Percentiles rank a stretch among this genome's conserved stretches.
phyloP scores from a whole-genome alignment of 2,888 invertebrate genomes.

The Cephonodes hylas region DNA sequence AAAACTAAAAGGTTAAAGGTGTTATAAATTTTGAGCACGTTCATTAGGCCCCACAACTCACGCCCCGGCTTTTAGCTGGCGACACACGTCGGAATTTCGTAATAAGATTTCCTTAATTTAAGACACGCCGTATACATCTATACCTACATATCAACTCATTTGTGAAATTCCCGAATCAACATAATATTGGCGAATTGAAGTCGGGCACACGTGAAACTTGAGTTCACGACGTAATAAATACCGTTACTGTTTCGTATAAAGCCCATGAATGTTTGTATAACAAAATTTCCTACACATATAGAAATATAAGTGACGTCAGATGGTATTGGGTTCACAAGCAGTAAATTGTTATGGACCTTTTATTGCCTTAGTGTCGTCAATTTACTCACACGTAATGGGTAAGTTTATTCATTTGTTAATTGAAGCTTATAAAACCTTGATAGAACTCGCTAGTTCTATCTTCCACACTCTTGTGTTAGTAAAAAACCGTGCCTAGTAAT shows the following conservation, averaged over 20 bases:
- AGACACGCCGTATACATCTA: slow-evolving; percentile 45
- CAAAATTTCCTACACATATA: neutral
- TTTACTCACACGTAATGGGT: too few species aligned
- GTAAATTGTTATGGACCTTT: too few species aligned
- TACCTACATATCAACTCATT: slow-evolving; percentile 23
- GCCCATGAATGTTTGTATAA: neutral
- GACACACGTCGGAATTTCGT: slow-evolving; percentile 78
- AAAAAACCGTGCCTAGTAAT: too few species aligned
- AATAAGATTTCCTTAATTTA: slow-evolving; percentile 79
- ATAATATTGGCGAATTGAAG: slow-evolving; percentile 27
- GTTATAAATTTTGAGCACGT: slow-evolving; percentile 77
- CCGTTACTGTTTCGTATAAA: neutral
- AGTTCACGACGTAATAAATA: neutral
- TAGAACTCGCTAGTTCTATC: too few species aligned
- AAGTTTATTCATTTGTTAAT: too few species aligned
- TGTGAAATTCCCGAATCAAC: slow-evolving; percentile 40
- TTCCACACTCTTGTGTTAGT: too few species aligned
- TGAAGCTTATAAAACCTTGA: too few species aligned
- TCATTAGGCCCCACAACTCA: slow-evolving; percentile 67
- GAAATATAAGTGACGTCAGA: neutral
- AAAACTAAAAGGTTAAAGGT: slow-evolving; percentile 69
- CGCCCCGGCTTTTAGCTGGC: slow-evolving; percentile 65
- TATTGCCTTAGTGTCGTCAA: too few species aligned
- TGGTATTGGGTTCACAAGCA: too few species aligned
- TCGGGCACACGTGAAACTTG: slow-evolving; percentile 23